Conservation (phyloP, 2,888 invertebrate genomes). For the Horisme vitalbata region DNA sequence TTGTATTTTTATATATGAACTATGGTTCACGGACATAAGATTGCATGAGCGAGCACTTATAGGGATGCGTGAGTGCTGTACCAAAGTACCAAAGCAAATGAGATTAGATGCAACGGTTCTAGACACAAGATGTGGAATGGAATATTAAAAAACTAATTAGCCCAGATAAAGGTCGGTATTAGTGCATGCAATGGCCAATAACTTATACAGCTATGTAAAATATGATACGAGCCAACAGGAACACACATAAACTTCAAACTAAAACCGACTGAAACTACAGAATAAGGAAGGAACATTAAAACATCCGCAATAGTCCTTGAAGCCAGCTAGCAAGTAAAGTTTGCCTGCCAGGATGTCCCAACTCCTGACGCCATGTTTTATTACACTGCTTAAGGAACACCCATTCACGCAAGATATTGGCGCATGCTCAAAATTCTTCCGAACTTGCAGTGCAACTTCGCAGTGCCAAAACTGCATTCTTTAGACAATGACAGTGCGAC, state of each 20-base stretch:
- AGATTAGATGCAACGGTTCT: constrained; percentile 18
- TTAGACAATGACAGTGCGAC: constrained; percentile 8
- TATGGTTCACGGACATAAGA: constrained; percentile 11
- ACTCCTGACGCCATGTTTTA: neutral
- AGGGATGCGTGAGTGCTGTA: constrained; percentile 13
- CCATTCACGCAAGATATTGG: constrained; percentile 1
- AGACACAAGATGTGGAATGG: neutral
- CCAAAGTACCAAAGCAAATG: constrained; percentile 5
- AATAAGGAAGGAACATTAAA: too few species aligned
- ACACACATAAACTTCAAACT: too few species aligned
- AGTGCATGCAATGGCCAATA: too few species aligned
- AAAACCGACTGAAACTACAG: too few species aligned
- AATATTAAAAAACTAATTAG: too few species aligned
- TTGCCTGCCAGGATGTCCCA: neutral
- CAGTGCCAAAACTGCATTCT: constrained; percentile 9
- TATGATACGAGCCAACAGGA: too few species aligned
- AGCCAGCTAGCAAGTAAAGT: neutral
- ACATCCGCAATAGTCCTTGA: neutral
- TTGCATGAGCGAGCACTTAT: constrained; percentile 15
- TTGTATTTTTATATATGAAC: constrained; percentile 9
- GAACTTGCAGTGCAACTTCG: neutral
- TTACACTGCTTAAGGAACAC: neutral
- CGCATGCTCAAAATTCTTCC: constrained; percentile 8
- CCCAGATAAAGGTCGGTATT: too few species aligned
- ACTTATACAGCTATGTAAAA: too few species aligned